Base-by-base conservation (phyloP, 2,888 invertebrate species). In the Drepana falcataria region DNA sequence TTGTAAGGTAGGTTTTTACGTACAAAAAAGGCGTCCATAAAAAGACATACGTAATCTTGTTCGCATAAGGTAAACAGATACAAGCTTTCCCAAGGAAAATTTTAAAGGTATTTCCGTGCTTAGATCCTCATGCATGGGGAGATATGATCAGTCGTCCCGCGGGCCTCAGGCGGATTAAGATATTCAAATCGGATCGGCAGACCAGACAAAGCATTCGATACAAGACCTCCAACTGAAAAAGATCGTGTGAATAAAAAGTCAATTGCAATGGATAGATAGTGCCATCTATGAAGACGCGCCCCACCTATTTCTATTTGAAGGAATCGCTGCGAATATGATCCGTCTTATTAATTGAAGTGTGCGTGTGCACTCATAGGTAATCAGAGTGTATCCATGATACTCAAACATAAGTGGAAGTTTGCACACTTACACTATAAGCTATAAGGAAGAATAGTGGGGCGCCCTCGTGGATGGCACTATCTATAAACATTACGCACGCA, bases 131-230 rank as follows among this genome's bases (percentile, higher is more conserved):
- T 58, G 51, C 58, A 56, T 55, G 55, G 57, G 63, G 63, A 64
- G 65, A 63, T 65, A 61, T 63, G 65, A 63, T 67, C 63, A 69
- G 53, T 35, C 34, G 44, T 37, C 51, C 56, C 56, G 52, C 56
- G 59, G 68, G 65, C 69, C 64, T 64, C 21, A 63, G 56, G 60
- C 64, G 71, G 75, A 78, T 78, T 78, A 78, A 78, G 78, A 78
- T 78, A 78, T 77, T 75, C 68, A 75, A 78, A 77, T 73, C 62
- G 71, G 67, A 72, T 69, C 66, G 53, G 48, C 48, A 67, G 64
- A 59, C 60, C 67, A 68, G 69, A 68, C 69, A 69, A 69, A 66
- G 66, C 59, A 68, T 64, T 69, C 67, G 58, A 54, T 60, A 59
- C 69, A 60, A 63, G 59, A 60, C 60, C 53, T 59, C 59, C 63